Evolutionary conservation across 2,888 invertebrate species (phyloP).

Genomic region (Achlya flavicornis): DNA sequence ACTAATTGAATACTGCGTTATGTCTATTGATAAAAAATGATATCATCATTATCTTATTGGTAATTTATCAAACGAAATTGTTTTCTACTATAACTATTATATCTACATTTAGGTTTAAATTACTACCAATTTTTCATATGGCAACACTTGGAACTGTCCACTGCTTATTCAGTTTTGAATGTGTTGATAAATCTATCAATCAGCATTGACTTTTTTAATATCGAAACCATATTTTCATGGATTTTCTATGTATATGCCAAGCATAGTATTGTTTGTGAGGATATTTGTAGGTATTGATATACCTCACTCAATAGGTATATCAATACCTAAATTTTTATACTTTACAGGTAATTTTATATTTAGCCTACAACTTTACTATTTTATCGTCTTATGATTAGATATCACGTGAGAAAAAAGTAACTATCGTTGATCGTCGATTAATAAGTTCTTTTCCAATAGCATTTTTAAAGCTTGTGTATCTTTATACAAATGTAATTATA

Average conservation of each 20-base stretch:
- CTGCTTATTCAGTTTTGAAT: not conserved
- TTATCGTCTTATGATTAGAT: not conserved
- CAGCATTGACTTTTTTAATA: not conserved
- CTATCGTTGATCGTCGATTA: too few species aligned
- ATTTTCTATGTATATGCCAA: not conserved
- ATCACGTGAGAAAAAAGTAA: not conserved
- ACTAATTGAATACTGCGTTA: not conserved
- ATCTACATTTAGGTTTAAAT: not conserved
- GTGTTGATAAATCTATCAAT: not conserved
- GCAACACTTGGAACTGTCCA: not conserved
- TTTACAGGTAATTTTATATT: not conserved
- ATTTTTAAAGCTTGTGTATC: too few species aligned
- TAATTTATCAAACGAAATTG: too few species aligned
- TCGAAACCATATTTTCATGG: not conserved
- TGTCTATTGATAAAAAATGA: not conserved
- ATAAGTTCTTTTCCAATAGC: too few species aligned
- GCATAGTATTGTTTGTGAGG: not conserved
- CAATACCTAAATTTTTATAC: too few species aligned
- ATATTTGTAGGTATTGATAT: too few species aligned
- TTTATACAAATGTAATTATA: too few species aligned
- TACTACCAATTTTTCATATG: not conserved
- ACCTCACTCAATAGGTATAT: not conserved
- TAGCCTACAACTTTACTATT: not conserved
- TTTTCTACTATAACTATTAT: constrained; percentile 15
- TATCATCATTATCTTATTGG: too few species aligned